Conservation (phyloP, 2,113 vertebrate genomes). For the Neofelis nebulosa region DNA sequence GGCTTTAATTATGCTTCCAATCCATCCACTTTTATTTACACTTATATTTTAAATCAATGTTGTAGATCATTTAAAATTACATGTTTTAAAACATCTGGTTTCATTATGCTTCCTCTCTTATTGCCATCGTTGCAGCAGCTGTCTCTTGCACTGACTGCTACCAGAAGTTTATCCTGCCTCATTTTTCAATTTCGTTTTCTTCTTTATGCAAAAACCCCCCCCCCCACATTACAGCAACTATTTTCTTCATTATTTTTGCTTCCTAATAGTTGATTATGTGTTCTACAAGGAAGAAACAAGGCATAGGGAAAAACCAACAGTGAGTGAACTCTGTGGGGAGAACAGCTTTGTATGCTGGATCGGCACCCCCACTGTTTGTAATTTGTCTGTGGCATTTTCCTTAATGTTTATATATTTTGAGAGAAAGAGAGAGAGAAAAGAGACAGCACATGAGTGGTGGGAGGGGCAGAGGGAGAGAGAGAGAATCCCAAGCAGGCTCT, state of each 20-base stretch:
- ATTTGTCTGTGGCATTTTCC: not conserved
- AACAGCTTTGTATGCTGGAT: not conserved
- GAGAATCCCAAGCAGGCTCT: too few species aligned
- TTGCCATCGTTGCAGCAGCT: slow-evolving; percentile 65
- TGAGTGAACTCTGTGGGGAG: not conserved
- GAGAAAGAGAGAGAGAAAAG: too few species aligned
- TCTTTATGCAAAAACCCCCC: not conserved
- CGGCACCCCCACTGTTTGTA: too few species aligned
- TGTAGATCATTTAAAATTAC: slow-evolving; percentile 68
- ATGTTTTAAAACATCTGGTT: slow-evolving; percentile 71
- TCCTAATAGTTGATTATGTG: not conserved
- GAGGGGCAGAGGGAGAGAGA: too few species aligned
- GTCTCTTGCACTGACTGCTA: slow-evolving; percentile 35
- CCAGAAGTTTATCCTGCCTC: slow-evolving; percentile 21
- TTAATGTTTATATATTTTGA: too few species aligned
- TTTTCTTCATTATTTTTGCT: not conserved
- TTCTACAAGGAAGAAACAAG: not conserved
- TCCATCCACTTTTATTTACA: slow-evolving; percentile 59
- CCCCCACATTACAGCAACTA: not conserved
- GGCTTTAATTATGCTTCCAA: slow-evolving; percentile 63
- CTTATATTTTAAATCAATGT: slow-evolving; percentile 67
- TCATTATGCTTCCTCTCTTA: slow-evolving; percentile 59
- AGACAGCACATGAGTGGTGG: too few species aligned
- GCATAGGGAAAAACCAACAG: not conserved
- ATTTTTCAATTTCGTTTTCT: slow-evolving; percentile 26